Evolutionary conservation across 2,797 vertebrate genomes (phyloP).

Genomic region (Thunnus albacares): DNA sequence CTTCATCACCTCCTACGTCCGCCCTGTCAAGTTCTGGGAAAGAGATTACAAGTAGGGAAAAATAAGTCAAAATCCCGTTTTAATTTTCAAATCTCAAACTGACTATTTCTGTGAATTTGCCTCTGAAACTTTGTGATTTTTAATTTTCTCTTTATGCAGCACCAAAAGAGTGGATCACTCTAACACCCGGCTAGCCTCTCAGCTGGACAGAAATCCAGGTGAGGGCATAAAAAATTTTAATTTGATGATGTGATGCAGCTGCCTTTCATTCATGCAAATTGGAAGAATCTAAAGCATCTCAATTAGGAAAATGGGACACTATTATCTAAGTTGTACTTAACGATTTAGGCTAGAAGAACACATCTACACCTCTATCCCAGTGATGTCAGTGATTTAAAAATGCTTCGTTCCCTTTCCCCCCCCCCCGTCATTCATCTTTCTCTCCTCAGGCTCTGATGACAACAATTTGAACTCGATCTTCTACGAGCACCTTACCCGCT

Average conservation of each 20-base stretch:
- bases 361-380: background rate
- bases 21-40: conserved; percentile 99
- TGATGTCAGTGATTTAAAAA: no score
- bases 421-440: background rate
- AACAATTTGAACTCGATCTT: conserved; percentile 99
- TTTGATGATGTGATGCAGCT: background rate
- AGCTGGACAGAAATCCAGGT: conserved; percentile 99
- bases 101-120: background rate
- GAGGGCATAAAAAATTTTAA: conserved; percentile 15
- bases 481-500: conserved; percentile 97
- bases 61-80: background rate
- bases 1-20: conserved; percentile 98
- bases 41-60: conserved; percentile 96
- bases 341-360: background rate
- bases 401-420: no score
- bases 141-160: conserved; percentile 68
- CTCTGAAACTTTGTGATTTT: background rate
- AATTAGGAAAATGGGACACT: background rate
- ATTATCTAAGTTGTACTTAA: background rate
- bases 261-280: background rate
- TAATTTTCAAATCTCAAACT: background rate
- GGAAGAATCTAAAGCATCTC: background rate
- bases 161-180: conserved; percentile 99
- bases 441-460: conserved; percentile 92
- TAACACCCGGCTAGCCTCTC: conserved; percentile 96